Evolutionary conservation across 2,113 vertebrate genomes (phyloP).

Genomic region (Prolemur simus): DNA sequence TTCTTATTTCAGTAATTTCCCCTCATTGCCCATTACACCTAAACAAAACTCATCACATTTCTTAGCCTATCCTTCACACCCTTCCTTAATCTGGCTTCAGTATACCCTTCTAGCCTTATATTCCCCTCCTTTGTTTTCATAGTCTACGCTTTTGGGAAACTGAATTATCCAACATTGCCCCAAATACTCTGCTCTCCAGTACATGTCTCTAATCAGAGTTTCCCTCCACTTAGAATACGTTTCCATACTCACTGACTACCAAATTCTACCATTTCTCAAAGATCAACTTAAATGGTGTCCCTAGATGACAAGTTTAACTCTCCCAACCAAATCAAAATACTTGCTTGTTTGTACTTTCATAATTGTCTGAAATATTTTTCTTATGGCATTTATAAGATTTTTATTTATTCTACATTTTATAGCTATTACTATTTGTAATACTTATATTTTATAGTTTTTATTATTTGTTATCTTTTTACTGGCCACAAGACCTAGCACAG

Average conservation of each 20-base stretch:
- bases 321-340: not conserved
- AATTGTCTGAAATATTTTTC: not conserved
- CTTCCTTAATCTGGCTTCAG: not conserved
- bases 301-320: not conserved
- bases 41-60: not conserved
- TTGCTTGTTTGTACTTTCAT: not conserved
- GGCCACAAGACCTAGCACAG: not conserved
- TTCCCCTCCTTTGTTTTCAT: not conserved
- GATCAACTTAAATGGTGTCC: not conserved
- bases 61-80: not conserved
- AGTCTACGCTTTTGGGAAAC: not conserved
- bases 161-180: not conserved
- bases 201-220: not conserved
- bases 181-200: not conserved
- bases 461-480: not conserved
- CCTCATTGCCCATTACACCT: not conserved
- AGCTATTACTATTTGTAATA: not conserved
- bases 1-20: not conserved
- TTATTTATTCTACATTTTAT: not conserved
- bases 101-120: not conserved
- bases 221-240: not conserved
- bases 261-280: not conserved
- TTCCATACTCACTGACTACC: not conserved
- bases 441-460: not conserved
- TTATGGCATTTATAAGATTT: not conserved